phyloP scores from a whole-genome alignment of 1,140 invertebrate species.

The Trissolcus basalis region DNA sequence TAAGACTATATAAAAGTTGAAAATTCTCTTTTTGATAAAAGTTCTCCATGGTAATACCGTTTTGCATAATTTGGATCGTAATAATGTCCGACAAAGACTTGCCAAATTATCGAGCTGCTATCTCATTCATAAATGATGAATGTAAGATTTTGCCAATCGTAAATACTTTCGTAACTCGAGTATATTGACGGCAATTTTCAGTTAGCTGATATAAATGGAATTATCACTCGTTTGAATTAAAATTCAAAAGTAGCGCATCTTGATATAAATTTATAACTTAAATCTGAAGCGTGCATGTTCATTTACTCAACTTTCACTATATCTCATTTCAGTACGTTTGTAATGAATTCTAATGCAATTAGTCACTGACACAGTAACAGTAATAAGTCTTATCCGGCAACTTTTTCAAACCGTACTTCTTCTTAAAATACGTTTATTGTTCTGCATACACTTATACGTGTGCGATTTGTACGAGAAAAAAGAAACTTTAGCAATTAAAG shows the following conservation, averaged over 20 bases:
- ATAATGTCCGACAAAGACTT: conserved; percentile 16
- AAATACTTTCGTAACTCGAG: background rate
- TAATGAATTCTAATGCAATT: conserved; percentile 49
- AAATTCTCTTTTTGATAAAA: conserved; percentile 29
- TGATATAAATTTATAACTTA: too few species aligned
- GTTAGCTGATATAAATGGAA: too few species aligned
- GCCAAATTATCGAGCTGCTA: conserved; percentile 5
- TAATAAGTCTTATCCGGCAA: conserved; percentile 34
- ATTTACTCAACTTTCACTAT: conserved; percentile 43
- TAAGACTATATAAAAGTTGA: conserved; percentile 25
- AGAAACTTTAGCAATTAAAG: background rate
- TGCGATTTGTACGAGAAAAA: background rate
- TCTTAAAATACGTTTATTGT: conserved; percentile 1
- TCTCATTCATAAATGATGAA: conserved; percentile 8
- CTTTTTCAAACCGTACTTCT: conserved; percentile 27
- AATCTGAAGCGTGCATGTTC: conserved; percentile 1
- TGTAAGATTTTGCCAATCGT: background rate
- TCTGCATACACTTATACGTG: background rate
- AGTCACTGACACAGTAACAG: conserved; percentile 14
- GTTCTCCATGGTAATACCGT: conserved; percentile 15
- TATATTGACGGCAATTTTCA: too few species aligned
- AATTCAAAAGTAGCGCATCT: too few species aligned
- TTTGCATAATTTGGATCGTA: conserved; percentile 21
- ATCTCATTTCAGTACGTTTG: conserved; percentile 30
- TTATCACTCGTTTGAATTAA: background rate